A percentile compares a stretch with the other conserved stretches of the same genome.
These are phyloP conservation scores for Elachura formosa DNA, from an alignment of 2,113 vertebrate species.

Conservation along the genomic window DNA sequence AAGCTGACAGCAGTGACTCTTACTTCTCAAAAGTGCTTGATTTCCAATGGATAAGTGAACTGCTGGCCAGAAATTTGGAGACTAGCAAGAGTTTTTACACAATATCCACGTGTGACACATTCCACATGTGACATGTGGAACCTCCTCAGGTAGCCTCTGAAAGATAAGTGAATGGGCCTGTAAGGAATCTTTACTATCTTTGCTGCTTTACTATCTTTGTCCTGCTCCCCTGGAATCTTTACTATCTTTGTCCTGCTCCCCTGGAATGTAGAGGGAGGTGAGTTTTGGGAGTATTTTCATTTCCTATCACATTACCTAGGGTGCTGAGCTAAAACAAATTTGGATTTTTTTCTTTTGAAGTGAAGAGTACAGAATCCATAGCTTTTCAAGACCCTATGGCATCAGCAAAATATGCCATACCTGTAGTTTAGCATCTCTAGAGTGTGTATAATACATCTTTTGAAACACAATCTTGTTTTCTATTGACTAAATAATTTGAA, in stretches of 20 bases:
- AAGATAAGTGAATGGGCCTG: neutral
- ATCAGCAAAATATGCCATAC: neutral
- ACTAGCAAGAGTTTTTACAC: neutral
- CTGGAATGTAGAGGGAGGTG: neutral
- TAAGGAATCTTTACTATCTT: neutral
- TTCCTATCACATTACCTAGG: neutral
- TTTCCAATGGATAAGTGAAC: neutral
- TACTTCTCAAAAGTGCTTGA: neutral
- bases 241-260: neutral
- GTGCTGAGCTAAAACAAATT: neutral
- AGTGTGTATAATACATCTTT: neutral
- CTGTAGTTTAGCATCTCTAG: neutral
- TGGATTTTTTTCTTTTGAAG: neutral
- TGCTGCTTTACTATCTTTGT: neutral
- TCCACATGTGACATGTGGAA: fast-evolving
- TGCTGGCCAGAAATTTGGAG: neutral
- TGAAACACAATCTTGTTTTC: neutral
- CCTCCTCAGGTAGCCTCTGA: neutral
- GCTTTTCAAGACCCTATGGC: neutral
- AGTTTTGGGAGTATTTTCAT: neutral
- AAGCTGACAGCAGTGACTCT: neutral
- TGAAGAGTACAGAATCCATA: neutral
- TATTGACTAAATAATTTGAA: neutral
- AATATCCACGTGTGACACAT: too few relatives aligned
- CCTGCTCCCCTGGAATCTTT: neutral